Evolutionary conservation across 92 coral and sea anemone genomes (phyloP), one percentile per base, ranked within the genome.

Genomic region (Chrysogorgia sp.): DNA sequence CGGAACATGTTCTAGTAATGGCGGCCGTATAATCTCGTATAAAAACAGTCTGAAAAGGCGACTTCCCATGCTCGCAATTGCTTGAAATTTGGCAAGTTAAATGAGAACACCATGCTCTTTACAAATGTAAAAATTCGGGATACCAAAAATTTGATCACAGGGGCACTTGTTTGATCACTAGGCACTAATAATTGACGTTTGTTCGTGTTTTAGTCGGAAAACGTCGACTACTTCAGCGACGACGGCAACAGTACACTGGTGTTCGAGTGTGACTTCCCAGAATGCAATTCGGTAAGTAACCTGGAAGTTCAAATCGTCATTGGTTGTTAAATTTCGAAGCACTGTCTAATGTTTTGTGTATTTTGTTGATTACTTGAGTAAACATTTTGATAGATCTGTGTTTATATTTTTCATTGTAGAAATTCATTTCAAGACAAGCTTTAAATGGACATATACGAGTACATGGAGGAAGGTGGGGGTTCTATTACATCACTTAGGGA

Each of bases 361-460:
- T 22, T 28, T 49, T 13, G 17, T 25, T 24, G 26, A 59, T 33
- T 29, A 23, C 28, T 56, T 40, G 53, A 34, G 24, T 15, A 55
- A 53, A 2, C 40, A 20, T 13, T 34, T 58, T 37, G 45, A 21
- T 60, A n/a, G n/a, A n/a, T n/a, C n/a, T n/a, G n/a, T n/a, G n/a
- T n/a, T n/a, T n/a, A 21, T 25, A 41, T 49, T 60, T 70, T 62
- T 58, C 2, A 52, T 71, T 63, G 24, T 82, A 94, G 98, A 94
- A 94, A 89, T 94, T 94, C 85, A 96, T 94, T 10, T 94, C 98
- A 19, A 80, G 98, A 50, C 98, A 94, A 84, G 98, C 98, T 40
- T 89, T 94, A 5, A 94, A 94, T 84, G 98, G 98, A 32, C 98
- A 94, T 77, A 94, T 94, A 23, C 86, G 98, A 57, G 98, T 94